Percentiles rank a stretch among this genome's conserved stretches.
Evolutionary conservation across 2,113 vertebrate species (phyloP).

Genomic region (Callopanchax toddi): DNA sequence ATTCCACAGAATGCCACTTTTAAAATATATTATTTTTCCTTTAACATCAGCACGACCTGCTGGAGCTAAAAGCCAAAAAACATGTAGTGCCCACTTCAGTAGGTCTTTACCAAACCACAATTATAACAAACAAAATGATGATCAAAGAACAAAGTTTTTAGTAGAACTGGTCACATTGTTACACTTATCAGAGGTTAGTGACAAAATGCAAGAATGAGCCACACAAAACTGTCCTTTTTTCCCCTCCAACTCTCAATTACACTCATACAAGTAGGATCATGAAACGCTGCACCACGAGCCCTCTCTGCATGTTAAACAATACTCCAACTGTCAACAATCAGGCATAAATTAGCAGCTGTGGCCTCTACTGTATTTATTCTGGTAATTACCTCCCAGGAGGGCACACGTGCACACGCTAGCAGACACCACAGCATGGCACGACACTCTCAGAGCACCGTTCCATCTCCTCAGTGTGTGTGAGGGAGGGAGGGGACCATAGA

Average conservation of each 20-base stretch:
- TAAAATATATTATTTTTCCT: too few species aligned
- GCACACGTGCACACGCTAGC: slow-evolving; percentile 40
- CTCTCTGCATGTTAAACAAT: slow-evolving; percentile 82
- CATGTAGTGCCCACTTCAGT: too few species aligned
- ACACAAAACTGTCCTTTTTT: slow-evolving; percentile 15
- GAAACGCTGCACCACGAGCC: slow-evolving; percentile 73
- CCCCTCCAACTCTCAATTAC: slow-evolving; percentile 25
- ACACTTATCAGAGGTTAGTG: slow-evolving; percentile 26
- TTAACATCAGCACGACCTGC: too few species aligned
- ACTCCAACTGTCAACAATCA: slow-evolving; percentile 84
- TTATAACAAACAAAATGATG: too few species aligned
- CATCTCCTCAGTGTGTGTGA: slow-evolving; percentile 52
- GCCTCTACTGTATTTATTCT: slow-evolving; percentile 85
- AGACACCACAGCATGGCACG: slow-evolving; percentile 64
- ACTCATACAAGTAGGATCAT: slow-evolving; percentile 45
- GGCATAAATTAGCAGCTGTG: slow-evolving; percentile 82
- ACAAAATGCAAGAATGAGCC: slow-evolving; percentile 33
- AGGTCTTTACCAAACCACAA: too few species aligned
- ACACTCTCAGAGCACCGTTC: slow-evolving; percentile 62
- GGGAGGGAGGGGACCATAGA: slow-evolving; percentile 52
- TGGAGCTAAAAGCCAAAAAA: too few species aligned
- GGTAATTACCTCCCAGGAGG: slow-evolving; percentile 86
- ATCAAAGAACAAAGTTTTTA: not conserved
- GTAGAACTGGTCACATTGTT: not conserved
- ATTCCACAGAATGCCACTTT: too few species aligned